Conservation (phyloP, 2,888 invertebrate genomes). For the Spisula subtruncata region DNA sequence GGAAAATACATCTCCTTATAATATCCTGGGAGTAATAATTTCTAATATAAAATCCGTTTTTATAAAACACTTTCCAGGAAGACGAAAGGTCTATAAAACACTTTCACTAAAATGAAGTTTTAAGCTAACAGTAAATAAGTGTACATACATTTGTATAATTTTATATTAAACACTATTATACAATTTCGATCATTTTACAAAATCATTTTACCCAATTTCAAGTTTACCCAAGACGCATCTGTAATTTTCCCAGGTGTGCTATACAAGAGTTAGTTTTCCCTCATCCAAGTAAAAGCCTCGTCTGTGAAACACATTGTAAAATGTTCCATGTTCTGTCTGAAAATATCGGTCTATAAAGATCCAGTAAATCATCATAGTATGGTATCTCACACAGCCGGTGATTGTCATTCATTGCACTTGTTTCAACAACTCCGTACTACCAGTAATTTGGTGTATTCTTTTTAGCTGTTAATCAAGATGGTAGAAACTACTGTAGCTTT, state of each 20-base stretch:
- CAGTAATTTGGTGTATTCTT: not conserved
- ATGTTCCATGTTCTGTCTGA: conserved; percentile 18
- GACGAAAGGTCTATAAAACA: too few relatives aligned
- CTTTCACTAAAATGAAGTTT: too few relatives aligned
- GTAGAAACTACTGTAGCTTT: not conserved
- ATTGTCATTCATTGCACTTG: conserved; percentile 45
- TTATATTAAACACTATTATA: not conserved
- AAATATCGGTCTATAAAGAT: conserved; percentile 6
- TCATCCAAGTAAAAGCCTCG: conserved; percentile 9
- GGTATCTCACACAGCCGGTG: not conserved
- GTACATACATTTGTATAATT: too few relatives aligned
- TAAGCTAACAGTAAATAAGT: too few relatives aligned
- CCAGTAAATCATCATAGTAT: conserved; percentile 9
- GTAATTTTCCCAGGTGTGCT: not conserved
- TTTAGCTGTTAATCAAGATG: conserved; percentile 7
- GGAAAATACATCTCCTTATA: too few relatives aligned
- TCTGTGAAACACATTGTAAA: not conserved
- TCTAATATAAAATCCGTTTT: too few relatives aligned
- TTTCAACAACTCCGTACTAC: conserved; percentile 35
- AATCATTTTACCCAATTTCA: not conserved
- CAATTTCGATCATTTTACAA: not conserved
- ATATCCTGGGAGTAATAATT: too few relatives aligned
- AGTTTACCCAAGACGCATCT: not conserved
- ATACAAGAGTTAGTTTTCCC: conserved; percentile 5
- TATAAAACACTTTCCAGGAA: too few relatives aligned